phyloP scores from a whole-genome alignment of 2,888 invertebrate genomes.

The Gortyna flavago region DNA sequence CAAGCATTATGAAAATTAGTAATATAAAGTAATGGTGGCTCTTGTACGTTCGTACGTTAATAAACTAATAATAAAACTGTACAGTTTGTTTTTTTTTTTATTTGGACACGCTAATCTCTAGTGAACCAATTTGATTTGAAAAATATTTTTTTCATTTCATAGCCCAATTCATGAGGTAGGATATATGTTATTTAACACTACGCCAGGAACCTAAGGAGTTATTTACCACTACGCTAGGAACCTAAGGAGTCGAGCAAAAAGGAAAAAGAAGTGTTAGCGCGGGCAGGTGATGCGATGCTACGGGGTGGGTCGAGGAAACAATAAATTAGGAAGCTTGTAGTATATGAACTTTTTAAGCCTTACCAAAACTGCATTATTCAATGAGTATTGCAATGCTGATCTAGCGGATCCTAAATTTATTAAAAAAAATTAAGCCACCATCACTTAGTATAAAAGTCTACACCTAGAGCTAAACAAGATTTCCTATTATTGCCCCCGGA shows the following conservation, averaged over 20 bases:
- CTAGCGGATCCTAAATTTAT: neutral
- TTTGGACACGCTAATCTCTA: neutral
- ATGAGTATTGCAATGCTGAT: neutral
- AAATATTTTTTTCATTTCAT: neutral
- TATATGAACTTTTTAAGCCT: neutral
- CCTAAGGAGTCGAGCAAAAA: neutral
- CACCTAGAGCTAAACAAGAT: neutral
- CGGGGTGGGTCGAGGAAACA: neutral
- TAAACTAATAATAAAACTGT: neutral
- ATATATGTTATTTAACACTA: too few relatives aligned
- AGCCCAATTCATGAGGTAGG: neutral
- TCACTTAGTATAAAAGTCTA: neutral
- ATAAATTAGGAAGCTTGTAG: too few relatives aligned
- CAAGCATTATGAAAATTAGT: neutral
- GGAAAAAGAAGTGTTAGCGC: neutral
- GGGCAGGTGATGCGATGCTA: neutral
- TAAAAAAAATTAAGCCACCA: neutral
- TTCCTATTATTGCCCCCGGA: neutral
- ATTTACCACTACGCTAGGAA: too few relatives aligned
- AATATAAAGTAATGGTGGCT: too few relatives aligned
- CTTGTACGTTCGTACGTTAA: neutral
- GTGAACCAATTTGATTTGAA: too few relatives aligned
- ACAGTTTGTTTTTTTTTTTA: too few relatives aligned
- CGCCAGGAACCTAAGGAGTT: too few relatives aligned
- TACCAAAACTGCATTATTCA: neutral